phyloP scores from a whole-genome alignment of 2,888 invertebrate genomes.

The Seira sanloemensis region DNA sequence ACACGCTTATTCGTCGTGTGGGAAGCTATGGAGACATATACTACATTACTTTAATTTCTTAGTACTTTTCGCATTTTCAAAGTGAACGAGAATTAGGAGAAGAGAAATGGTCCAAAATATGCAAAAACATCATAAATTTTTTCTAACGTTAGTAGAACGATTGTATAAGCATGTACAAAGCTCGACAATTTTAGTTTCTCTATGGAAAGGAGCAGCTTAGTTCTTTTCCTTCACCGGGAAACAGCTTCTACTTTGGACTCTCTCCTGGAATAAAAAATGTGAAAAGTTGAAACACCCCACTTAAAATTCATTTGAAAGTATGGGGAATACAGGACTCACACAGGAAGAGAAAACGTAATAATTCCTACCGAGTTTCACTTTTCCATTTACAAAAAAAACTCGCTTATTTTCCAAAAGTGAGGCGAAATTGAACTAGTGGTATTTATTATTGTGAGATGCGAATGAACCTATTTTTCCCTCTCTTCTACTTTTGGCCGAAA shows the following conservation, averaged over 20 bases:
- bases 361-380: not conserved
- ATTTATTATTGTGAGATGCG: conserved; percentile 3
- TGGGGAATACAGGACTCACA: not conserved
- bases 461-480: conserved; percentile 23
- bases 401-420: not conserved
- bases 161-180: not conserved
- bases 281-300: conserved; percentile 39
- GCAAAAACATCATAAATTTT: conserved; percentile 16
- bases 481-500: conserved; percentile 9
- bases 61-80: not conserved
- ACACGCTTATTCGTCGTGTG: not conserved
- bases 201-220: no score
- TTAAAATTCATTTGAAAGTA: conserved; percentile 51
- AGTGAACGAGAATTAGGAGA: not conserved
- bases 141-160: not conserved
- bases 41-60: conserved; percentile 8
- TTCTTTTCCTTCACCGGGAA: no score
- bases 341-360: conserved; percentile 1
- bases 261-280: conserved; percentile 35
- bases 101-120: not conserved
- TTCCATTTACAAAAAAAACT: not conserved
- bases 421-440: conserved; percentile 25
- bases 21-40: not conserved
- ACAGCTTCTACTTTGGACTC: not conserved
- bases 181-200: not conserved